Percentiles rank a stretch among this genome's conserved stretches.
Conservation (phyloP, 2,113 vertebrate genomes). For the Emydura subglobosa region DNA sequence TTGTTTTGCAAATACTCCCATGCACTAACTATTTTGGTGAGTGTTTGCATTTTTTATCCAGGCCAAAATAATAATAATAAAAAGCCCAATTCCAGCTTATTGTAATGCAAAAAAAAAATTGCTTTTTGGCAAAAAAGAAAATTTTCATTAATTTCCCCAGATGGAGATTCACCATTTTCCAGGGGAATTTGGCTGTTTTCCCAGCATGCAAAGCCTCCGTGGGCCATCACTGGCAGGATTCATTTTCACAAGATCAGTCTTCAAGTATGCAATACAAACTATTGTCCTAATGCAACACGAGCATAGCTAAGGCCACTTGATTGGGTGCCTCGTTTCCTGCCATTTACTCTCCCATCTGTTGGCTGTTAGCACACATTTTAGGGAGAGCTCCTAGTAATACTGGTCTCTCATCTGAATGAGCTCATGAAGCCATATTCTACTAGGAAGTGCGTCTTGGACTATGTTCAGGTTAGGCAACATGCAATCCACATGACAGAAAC, state of each 20-base stretch:
- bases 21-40: neutral
- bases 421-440: constrained; percentile 18
- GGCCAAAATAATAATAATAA: neutral
- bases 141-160: constrained; percentile 73
- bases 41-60: neutral
- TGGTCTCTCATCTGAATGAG: constrained; percentile 51
- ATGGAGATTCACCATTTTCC: constrained; percentile 64
- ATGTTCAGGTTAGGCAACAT: neutral
- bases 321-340: constrained; percentile 42
- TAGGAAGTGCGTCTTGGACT: constrained; percentile 28
- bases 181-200: constrained; percentile 72
- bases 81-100: neutral
- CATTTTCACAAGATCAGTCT: constrained; percentile 67
- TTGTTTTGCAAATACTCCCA: neutral
- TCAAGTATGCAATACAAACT: constrained; percentile 35
- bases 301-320: constrained; percentile 67
- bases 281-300: constrained; percentile 55
- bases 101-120: constrained; percentile 46
- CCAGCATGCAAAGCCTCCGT: constrained; percentile 61
- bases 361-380: constrained; percentile 60
- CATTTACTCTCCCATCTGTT: constrained; percentile 69
- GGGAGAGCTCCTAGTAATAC: neutral
- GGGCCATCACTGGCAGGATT: constrained; percentile 69
- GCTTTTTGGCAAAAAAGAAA: constrained; percentile 55
- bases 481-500: constrained; percentile 31